Percentiles rank a stretch among this genome's conserved stretches.
These are phyloP conservation scores for Sebastes steindachneri DNA, from an alignment of 2,797 vertebrate species.

Conservation along the genomic window DNA sequence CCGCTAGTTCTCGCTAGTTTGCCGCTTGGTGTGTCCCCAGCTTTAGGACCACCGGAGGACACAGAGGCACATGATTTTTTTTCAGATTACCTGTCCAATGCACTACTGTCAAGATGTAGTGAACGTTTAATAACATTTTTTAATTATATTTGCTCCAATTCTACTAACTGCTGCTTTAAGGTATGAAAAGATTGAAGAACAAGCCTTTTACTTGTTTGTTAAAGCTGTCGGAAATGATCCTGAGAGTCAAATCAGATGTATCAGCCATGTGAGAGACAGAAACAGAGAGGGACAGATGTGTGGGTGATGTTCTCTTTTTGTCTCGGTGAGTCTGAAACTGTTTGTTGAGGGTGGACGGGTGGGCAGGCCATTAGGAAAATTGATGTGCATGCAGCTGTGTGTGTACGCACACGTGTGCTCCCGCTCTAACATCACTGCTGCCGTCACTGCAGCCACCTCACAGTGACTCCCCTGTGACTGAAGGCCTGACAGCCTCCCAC, in stretches of 20 bases:
- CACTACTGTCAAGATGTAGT: too few relatives aligned
- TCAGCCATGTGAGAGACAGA: constrained; percentile 1
- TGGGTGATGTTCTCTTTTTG: constrained; percentile 58
- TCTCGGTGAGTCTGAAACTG: constrained; percentile 56
- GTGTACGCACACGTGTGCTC: constrained; percentile 16
- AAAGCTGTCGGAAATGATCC: not conserved
- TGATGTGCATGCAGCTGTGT: constrained; percentile 51
- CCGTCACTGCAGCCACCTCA: constrained; percentile 78
- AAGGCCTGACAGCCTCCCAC: constrained; percentile 79
- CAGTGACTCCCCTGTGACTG: constrained; percentile 79
- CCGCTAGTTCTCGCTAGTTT: too few relatives aligned
- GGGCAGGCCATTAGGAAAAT: constrained; percentile 70
- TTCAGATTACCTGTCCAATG: fast-evolving
- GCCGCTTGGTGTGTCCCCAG: too few relatives aligned
- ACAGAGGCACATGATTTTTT: too few relatives aligned
- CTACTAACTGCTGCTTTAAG: too few relatives aligned
- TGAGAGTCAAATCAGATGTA: not conserved
- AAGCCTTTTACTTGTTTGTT: not conserved
- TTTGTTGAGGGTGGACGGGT: constrained; percentile 53
- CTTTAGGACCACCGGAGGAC: too few relatives aligned
- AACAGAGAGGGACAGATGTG: constrained; percentile 34
- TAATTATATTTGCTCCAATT: too few relatives aligned
- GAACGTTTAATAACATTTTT: fast-evolving
- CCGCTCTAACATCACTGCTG: constrained; percentile 76
- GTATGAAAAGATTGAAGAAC: too few relatives aligned